Evolutionary conservation across 2,888 invertebrate species (phyloP), one percentile per base, ranked within the genome.

Genomic region (Epiblema foenella): DNA sequence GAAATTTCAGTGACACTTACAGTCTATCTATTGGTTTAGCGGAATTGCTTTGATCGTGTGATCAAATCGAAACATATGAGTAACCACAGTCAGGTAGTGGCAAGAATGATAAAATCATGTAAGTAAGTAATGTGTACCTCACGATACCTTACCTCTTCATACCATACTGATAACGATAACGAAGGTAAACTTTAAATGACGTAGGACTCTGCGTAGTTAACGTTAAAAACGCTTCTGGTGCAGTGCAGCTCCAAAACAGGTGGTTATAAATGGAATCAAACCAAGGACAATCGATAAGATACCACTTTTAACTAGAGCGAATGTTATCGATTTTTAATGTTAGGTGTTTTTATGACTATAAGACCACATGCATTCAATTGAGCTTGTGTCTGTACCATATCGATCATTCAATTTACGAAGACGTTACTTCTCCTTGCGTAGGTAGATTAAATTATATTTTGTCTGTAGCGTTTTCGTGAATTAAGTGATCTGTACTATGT

Each of bases 181-280:
- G 75, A 75, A 81, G 85, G 83, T 82, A 89, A 91, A 91, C 85
- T 87, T 89, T 89, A 83, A 81, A 49, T 70, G 70, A 70, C 65
- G 65, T 58, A 42, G 42, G 15, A 15, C 9, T 20, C 42, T 11
- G 59, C 20, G 20, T 46, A 12, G 52, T 37, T 17, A 51, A 5
- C 33, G 65, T 56, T 20, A 66, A 54, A 54, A 42, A 2, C n/a
- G 18, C 29, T 42, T 20, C 20, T 56, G 59, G 33, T 54, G 54
- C 37, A 54, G 33, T 54, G 54, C 37, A 54, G 20, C 52, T 57
- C 39, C 12, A 70, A 59, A 64, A 65, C 51, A 54, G 60, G 60
- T 33, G 15, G 17, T 33, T n/a, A 18, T 29, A 46, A 2, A 29
- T 20, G 18, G 63, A 56, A 52, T 46, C 33, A 12, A 37, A 33